Percentiles rank a stretch among this genome's conserved stretches.
Conservation (phyloP, 2,888 invertebrate genomes). For the Esperia sulphurella region DNA sequence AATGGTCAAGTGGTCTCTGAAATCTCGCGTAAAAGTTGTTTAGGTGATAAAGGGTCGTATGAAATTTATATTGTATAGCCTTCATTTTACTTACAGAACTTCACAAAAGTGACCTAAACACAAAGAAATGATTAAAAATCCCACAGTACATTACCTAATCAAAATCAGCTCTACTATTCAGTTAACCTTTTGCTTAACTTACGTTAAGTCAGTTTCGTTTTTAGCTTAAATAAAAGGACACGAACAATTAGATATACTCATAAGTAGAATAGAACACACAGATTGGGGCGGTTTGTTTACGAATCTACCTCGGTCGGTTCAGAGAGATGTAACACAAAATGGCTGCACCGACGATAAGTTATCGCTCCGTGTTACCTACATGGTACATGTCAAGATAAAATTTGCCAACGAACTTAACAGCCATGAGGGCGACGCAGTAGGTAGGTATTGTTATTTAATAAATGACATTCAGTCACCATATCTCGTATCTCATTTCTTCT, state of each 20-base stretch:
- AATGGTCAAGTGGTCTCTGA: background rate
- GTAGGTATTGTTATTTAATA: no score
- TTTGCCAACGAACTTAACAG: slow-evolving; percentile 2
- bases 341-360: slow-evolving; percentile 32
- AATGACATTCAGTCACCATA: no score
- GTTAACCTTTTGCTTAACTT: no score
- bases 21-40: background rate
- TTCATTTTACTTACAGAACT: background rate
- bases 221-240: no score
- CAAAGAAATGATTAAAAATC: no score
- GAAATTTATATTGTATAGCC: background rate
- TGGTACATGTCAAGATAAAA: slow-evolving; percentile 20
- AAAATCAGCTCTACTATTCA: no score
- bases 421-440: background rate
- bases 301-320: slow-evolving; percentile 5
- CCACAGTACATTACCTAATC: no score
- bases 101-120: no score
- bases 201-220: no score
- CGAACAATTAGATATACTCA: background rate
- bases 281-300: background rate
- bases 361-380: slow-evolving; percentile 21
- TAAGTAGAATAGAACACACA: background rate
- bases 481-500: no score
- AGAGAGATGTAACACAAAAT: slow-evolving; percentile 24
- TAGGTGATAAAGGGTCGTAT: background rate